Evolutionary conservation across 2,888 invertebrate genomes (phyloP), one percentile per base, ranked within the genome.

Genomic region (Oligia latruncula): DNA sequence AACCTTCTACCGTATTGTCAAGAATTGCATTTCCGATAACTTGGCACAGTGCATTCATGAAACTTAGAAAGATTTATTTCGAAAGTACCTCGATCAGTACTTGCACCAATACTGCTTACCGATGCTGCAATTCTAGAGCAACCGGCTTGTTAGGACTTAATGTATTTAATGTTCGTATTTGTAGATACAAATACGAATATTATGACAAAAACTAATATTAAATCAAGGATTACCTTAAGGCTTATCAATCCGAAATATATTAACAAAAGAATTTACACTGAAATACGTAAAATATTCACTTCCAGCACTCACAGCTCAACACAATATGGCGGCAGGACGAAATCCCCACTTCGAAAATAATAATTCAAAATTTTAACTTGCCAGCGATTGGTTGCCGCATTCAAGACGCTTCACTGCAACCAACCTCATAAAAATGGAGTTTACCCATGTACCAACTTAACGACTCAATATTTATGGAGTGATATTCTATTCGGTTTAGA

Each of bases 301-400:
- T 94, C 90, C 91, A 95, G 95, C 95, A 96, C 96, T 94, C 95
- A 96, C 95, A 95, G 96, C 95, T 92, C 93, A 94, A 95, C 95
- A 96, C 96, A 97, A 96, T 97, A 97, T 96, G 96, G 96, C 96
- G 96, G 96, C 95, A 94, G 94, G 93, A 93, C 91, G 90, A 94
- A 94, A 95, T 95, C 96, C 95, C 96, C 96, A 95, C 96, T 95
- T 95, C 92, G 92, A 95, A 88, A 94, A 92, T 93, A 94, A 92
- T 93, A 94, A 95, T 96, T 96, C 93, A 95, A 97, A 96, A 95
- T 93, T 95, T 92, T 77, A 79, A 93, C 93, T 93, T 87, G 83
- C 84, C 84, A 89, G 88, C 93, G 93, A 96, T 97, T 97, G 96
- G 96, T 93, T 87, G 77, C 76, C 87, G 85, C 75, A 83, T 87